Base-by-base conservation (phyloP, 2,888 invertebrate genomes). In the Baronia brevicornis region DNA sequence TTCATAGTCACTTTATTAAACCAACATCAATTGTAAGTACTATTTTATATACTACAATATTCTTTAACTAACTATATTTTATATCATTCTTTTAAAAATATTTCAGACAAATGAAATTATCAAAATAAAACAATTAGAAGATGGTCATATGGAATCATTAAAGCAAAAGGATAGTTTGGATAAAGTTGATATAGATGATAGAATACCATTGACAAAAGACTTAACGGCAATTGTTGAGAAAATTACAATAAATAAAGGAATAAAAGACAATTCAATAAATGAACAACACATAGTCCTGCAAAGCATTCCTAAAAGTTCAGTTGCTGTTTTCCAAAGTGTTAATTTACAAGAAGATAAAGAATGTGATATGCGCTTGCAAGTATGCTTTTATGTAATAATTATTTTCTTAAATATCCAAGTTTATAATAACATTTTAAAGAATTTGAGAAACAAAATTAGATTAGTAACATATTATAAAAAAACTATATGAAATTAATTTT, bases 291-390 rank as follows among this genome's bases (percentile, higher is more conserved):
- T 84, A 11, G 54, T 68, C 13, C 59, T 89, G 20, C 85, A 89
- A 50, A 67, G 74, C 34, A 88, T 91, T 39, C 86, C 88, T 4
- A 86, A 85, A 18, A 88, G 85, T 46, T 69, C 80, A 24, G 84
- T 82, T 18, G 91, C 89, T 12, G 87, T 90, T 1, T 91, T 89
- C 61, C 91, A 91, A 69, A 90, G 88, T 36, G 53, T 89, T 36
- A 53, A 68, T 18, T 37, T 45, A 43, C 33, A 51, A 33, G 59
- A 68, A 36, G 62, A 50, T 46, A 63, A 69, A 23, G 56, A 61
- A 13, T 71, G 79, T 44, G 77, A 72, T 45, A 90, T 91, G 71
- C 87, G 85, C 54, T 71, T 78, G 8, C 88, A 91, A 71, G 89
- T 89, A 73, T 56, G 57, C 48, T 35, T 40, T n/a, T n/a, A n/a